Conservation (phyloP, 2,888 invertebrate species). For the Poecilobothrus nobilitatus region DNA sequence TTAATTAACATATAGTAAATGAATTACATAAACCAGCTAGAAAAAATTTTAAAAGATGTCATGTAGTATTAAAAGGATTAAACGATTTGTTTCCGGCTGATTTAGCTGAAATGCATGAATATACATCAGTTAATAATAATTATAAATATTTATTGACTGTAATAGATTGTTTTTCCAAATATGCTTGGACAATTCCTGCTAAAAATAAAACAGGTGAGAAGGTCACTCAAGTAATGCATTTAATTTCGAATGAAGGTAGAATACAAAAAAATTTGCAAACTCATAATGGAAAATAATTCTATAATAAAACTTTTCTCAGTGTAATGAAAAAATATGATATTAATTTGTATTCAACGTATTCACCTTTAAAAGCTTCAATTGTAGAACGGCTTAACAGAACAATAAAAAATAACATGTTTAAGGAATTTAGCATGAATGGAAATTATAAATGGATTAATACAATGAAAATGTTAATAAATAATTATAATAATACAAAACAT, state of each 20-base stretch:
- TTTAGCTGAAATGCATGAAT: slow-evolving; percentile 32
- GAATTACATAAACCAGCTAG: slow-evolving; percentile 38
- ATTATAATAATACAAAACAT: slow-evolving; percentile 27
- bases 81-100: slow-evolving; percentile 44
- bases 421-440: slow-evolving; percentile 25
- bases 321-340: slow-evolving; percentile 26
- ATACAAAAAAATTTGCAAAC: slow-evolving; percentile 29
- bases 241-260: neutral
- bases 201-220: slow-evolving; percentile 30
- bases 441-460: slow-evolving; percentile 23
- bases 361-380: slow-evolving; percentile 30
- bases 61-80: slow-evolving; percentile 32
- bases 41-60: slow-evolving; percentile 33
- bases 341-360: slow-evolving; percentile 23
- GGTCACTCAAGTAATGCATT: neutral
- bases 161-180: slow-evolving; percentile 40
- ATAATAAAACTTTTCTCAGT: slow-evolving; percentile 25
- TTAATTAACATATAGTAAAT: slow-evolving; percentile 21
- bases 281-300: slow-evolving; percentile 33
- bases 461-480: slow-evolving; percentile 20
- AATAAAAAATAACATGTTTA: slow-evolving; percentile 24
- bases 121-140: slow-evolving; percentile 31
- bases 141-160: slow-evolving; percentile 34
- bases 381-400: slow-evolving; percentile 26
- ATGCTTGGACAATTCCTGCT: slow-evolving; percentile 32